Evolutionary conservation across 2,888 invertebrate genomes (phyloP).

Genomic region (Strigamia crassipes): DNA sequence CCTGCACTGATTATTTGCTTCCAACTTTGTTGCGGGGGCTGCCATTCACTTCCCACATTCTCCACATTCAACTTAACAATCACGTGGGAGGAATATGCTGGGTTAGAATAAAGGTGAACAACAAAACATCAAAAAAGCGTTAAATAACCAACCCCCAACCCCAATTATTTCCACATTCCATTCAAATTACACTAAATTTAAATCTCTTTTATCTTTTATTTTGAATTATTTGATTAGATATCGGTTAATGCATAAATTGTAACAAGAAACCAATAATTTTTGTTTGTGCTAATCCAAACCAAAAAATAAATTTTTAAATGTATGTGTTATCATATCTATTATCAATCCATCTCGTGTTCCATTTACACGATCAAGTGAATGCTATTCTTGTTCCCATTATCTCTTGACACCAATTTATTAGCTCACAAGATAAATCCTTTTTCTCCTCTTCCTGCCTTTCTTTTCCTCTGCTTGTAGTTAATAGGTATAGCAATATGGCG

Average conservation of each 20-base stretch:
- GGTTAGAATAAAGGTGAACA: conserved; percentile 34
- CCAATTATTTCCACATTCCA: neutral
- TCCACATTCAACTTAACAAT: conserved; percentile 23
- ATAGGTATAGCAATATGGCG: conserved; percentile 39
- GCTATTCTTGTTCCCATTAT: conserved; percentile 40
- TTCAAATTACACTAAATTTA: neutral
- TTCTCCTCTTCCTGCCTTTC: conserved; percentile 25
- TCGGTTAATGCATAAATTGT: neutral
- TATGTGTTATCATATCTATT: conserved; percentile 19
- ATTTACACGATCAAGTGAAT: conserved; percentile 42
- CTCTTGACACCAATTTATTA: conserved; percentile 40
- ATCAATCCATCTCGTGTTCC: conserved; percentile 38
- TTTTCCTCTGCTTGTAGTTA: conserved; percentile 6
- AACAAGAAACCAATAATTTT: neutral
- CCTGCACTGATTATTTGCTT: conserved; percentile 32
- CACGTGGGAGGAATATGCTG: conserved; percentile 7
- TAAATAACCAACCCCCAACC: neutral
- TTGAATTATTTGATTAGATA: too few relatives aligned
- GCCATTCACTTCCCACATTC: conserved; percentile 30
- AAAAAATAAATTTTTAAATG: neutral
- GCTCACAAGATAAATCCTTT: conserved; percentile 35
- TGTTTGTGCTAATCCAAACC: too few relatives aligned
- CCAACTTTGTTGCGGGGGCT: conserved; percentile 32
- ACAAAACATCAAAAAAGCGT: neutral
- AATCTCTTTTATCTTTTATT: neutral